Evolutionary conservation across 2,888 invertebrate genomes (phyloP), one percentile per base, ranked within the genome.

Genomic region (Protonemura montana): DNA sequence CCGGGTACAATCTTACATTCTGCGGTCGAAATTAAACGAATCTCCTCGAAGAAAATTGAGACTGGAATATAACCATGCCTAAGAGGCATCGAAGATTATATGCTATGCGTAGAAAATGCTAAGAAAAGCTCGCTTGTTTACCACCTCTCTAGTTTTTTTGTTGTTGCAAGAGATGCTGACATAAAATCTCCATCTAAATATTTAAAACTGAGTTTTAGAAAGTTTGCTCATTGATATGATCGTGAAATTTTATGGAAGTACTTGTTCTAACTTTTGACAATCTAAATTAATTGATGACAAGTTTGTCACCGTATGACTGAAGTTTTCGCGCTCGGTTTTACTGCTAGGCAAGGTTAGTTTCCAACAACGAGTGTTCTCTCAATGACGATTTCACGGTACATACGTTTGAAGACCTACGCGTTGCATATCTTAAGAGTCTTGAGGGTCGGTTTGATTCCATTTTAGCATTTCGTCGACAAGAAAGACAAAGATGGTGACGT

Each of bases 321-420:
- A 3, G 21, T 2, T 59, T 21, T 59, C 13, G 21, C 59, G 59
- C 21, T 10, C 59, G 59, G n/a, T n/a, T n/a, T n/a, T 16, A 59
- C 59, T 59, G 59, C 1, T 59, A 10, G 5, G 59, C 59, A 13
- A 59, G 59, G 59, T 59, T 59, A 3, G 59, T 59, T 59, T 59
- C 59, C 59, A 2, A 2, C 59, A 59, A 59, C 59, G 6, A 59
- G 59, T 21, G 59, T 21, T 59, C 59, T 21, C 59, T 10, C 59
- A 59, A 59, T 59, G 59, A 59, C 59, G 59, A 59, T 59, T 59
- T 59, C 59, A 59, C 59, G 59, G 59, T 59, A 59, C 59, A 59
- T 59, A 59, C 59, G 59, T 59, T 21, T 59, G 16, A 21, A 3
- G 59, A 59, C 59, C 16, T 59, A 21, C 59, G 59, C 59, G 59